Evolutionary conservation across 2,888 invertebrate genomes (phyloP), one percentile per base, ranked within the genome.

Genomic region (Macaria notata): DNA sequence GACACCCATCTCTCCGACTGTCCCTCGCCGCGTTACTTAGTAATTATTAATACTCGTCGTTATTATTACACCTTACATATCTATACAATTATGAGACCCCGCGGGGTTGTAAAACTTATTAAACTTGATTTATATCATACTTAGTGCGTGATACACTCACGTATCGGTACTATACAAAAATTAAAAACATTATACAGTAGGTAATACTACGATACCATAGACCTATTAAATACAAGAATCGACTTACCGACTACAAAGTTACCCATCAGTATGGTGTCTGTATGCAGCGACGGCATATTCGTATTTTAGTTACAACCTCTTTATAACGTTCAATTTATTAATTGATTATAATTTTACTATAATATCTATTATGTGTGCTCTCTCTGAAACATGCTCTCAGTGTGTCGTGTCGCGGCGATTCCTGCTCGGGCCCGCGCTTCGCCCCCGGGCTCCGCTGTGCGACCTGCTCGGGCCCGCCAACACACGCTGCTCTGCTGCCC

Each of bases 241-340:
- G 79, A 86, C 87, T 89, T 90, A 90, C 79, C 79, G 60, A 72
- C 86, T 88, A 87, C 80, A 73, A 74, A 61, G 55, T 62, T 82
- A 83, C 83, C 65, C 61, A 70, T 75, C 73, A 77, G 79, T 83
- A 79, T 74, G 83, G 71, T 79, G 83, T 73, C 74, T 62, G 65
- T 70, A 75, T 78, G 84, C 79, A 72, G 62, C 76, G 75, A 73
- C 79, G 81, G 82, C 84, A 84, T 83, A 81, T 64, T 83, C 81
- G 82, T 88, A 86, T 80, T 83, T 85, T 85, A 86, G 83, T 83
- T 88, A 90, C 89, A 90, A 90, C 90, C 89, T 88, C 76, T 84
- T 86, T 80, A 83, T 83, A 86, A 87, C 84, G 77, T 84, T 81
- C 81, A 86, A 79, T 87, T 86, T 80, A 59, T 60, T 66, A 61